Evolutionary conservation across 2,888 invertebrate species (phyloP), one percentile per base, ranked within the genome.

Genomic region (Axea sp.): DNA sequence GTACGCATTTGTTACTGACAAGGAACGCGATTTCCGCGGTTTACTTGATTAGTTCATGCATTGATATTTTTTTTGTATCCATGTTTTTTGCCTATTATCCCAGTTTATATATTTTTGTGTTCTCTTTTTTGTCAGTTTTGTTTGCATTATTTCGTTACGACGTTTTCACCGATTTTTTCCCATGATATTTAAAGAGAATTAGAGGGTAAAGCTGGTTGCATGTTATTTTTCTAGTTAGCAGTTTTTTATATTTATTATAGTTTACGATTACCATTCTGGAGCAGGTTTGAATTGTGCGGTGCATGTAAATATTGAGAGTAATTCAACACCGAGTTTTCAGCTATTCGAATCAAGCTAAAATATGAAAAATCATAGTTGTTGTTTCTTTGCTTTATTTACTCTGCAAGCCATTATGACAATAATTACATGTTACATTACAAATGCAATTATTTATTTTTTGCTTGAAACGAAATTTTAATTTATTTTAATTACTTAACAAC

Each of bases 11-110:
- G 41, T 5, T 51, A 51, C 51, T 47, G 51, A 60, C 60, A 60
- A 47, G 49, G 49, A 26, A 59, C 60, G 43, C 43, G 51, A 31
- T 51, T 64, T 64, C 31, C 17, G 51, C 26, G 51, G 51, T 51
- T 64, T 41, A 51, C 62, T 51, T 43, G 62, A 60, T 60, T 49
- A 49, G 60, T n/a, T 30, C 35, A 24, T 30, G 11, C 9, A 12
- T 8, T 14, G 35, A 24, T 43, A 9, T 8, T 31, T 41, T 41
- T 17, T 53, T 37, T 28, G 0, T 6, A 0, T n/a, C 9, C 8
- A 4, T 15, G 6, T 28, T 39, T 28, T n/a, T n/a, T n/a, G n/a
- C n/a, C n/a, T n/a, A n/a, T n/a, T n/a, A n/a, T n/a, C n/a, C n/a
- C 14, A 8, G 24, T 15, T n/a, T 1, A 31, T 49, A 22, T 53